These are phyloP conservation scores for Periphyllus acericola DNA, from an alignment of 2,888 invertebrate species.

Conservation along the genomic window DNA sequence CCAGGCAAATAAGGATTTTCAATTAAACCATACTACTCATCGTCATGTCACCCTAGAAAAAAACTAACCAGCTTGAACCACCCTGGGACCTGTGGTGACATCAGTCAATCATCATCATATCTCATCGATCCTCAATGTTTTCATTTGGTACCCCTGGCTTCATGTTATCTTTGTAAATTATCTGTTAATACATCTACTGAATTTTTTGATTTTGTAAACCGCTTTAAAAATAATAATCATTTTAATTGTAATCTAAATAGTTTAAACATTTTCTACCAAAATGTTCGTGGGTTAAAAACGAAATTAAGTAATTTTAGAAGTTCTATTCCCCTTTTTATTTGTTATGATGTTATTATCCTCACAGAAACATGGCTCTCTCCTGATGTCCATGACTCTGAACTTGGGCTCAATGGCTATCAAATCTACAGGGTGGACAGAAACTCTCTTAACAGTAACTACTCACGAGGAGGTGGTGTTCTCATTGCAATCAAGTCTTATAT, in stretches of 20 bases:
- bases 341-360: constrained; percentile 5
- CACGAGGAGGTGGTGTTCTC: constrained; percentile 17
- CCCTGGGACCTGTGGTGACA: not conserved
- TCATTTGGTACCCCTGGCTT: not conserved
- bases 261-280: not conserved
- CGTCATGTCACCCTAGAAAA: not conserved
- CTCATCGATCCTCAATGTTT: constrained; percentile 1
- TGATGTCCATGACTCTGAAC: not conserved
- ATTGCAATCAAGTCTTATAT: constrained; percentile 15
- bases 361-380: constrained; percentile 1
- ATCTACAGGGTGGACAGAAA: constrained; percentile 17
- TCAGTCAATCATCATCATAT: constrained; percentile 1
- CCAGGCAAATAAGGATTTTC: not conserved
- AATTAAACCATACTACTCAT: not conserved
- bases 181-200: not conserved
- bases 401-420: not conserved
- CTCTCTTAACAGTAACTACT: not conserved
- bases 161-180: not conserved
- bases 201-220: not conserved
- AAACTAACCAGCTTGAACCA: constrained; percentile 2
- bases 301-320: not conserved
- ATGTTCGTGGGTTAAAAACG: too few species aligned
- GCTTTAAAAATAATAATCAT: not conserved
- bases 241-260: not conserved
- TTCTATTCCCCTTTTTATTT: not conserved